Percentiles rank a stretch among this genome's conserved stretches.
Conservation (phyloP, 2,113 vertebrate species). For the Psilopogon haemacephalus region DNA sequence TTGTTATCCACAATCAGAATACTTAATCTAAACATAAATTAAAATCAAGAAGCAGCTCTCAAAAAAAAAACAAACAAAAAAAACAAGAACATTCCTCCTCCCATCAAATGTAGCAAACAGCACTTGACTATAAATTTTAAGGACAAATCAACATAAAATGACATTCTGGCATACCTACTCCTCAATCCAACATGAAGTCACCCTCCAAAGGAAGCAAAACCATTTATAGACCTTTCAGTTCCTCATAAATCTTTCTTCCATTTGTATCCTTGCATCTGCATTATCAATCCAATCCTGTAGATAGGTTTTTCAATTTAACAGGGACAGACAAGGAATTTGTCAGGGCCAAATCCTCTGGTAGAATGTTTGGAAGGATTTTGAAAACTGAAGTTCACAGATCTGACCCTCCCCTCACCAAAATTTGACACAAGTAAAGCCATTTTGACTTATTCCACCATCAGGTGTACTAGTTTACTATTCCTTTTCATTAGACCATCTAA, state of each 20-base stretch:
- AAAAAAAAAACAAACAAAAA: not conserved
- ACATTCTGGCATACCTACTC: conserved; percentile 34
- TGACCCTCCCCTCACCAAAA: not conserved
- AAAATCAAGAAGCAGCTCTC: not conserved
- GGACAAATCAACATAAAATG: conserved; percentile 58
- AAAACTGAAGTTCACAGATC: not conserved
- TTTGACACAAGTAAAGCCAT: not conserved
- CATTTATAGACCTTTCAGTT: not conserved
- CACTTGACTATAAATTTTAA: conserved; percentile 65
- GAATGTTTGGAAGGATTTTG: not conserved
- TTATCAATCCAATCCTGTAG: not conserved
- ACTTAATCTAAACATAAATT: not conserved
- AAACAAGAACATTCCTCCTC: conserved; percentile 35
- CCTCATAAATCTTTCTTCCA: conserved; percentile 16
- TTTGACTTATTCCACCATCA: not conserved
- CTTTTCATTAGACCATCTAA: not conserved
- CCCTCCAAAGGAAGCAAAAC: conserved; percentile 35
- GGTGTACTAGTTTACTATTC: not conserved
- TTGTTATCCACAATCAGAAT: conserved; percentile 12
- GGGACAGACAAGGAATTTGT: not conserved
- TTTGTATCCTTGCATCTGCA: not conserved
- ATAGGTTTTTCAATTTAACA: not conserved
- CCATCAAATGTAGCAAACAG: conserved; percentile 58
- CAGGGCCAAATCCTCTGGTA: not conserved
- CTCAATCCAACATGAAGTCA: conserved; percentile 28